phyloP scores from a whole-genome alignment of 53 echinoderm and acorn worm genomes.

The Stichopus horrens region DNA sequence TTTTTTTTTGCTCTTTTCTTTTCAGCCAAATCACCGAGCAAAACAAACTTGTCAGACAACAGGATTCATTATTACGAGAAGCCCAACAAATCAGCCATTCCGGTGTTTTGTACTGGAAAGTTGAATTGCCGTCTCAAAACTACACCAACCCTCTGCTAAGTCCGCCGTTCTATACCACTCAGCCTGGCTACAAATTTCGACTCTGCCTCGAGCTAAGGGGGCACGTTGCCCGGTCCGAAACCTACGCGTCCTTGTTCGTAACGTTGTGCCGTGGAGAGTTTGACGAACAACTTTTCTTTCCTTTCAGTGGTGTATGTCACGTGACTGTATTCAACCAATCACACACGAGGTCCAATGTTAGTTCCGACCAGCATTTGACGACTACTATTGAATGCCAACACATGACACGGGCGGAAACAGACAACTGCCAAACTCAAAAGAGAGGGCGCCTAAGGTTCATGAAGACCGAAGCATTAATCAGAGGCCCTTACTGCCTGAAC shows the following conservation, averaged over 20 bases:
- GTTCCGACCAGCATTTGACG: constrained; percentile 33
- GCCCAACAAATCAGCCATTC: constrained; percentile 64
- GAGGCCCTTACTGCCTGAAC: constrained; percentile 64
- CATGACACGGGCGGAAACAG: constrained; percentile 65
- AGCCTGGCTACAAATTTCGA: constrained; percentile 77
- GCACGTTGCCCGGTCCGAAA: constrained; percentile 66
- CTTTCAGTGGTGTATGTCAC: constrained; percentile 68
- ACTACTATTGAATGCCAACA: constrained; percentile 75
- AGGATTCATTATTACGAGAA: constrained; percentile 56
- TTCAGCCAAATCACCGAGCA: constrained; percentile 68
- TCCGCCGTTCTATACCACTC: constrained; percentile 81
- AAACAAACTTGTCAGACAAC: constrained; percentile 52
- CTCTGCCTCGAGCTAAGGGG: constrained; percentile 76
- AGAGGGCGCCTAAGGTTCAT: constrained; percentile 77
- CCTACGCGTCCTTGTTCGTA: constrained; percentile 73
- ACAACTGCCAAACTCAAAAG: constrained; percentile 62
- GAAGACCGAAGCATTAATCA: constrained; percentile 74
- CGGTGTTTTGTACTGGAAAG: constrained; percentile 78
- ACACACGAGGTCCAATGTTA: constrained; percentile 30
- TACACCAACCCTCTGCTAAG: constrained; percentile 69
- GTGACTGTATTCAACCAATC: constrained; percentile 80
- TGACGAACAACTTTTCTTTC: constrained; percentile 71
- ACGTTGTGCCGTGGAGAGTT: constrained; percentile 72
- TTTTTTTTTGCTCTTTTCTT: background rate
- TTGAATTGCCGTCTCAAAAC: constrained; percentile 58